Evolutionary conservation across 2,797 vertebrate genomes (phyloP).

Genomic region (Enteromius radiatus): DNA sequence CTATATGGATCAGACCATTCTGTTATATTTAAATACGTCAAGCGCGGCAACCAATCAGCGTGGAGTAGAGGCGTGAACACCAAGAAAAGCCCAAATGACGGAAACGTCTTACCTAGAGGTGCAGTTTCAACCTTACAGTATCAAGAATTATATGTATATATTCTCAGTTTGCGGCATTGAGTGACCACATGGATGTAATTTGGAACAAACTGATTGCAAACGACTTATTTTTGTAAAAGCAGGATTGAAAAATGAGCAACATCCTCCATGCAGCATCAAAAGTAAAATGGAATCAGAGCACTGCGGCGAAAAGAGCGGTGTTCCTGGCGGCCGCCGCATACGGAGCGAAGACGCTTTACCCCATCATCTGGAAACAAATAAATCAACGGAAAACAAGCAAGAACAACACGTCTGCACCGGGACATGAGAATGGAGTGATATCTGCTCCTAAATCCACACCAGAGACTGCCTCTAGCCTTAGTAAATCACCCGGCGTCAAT

Average conservation of each 20-base stretch:
- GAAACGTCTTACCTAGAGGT: conserved; percentile 70
- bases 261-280: conserved; percentile 82
- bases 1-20: conserved; percentile 19
- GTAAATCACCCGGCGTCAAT: conserved; percentile 83
- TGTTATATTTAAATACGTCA: conserved; percentile 52
- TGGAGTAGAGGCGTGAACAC: conserved; percentile 62
- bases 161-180: neutral
- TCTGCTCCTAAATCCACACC: conserved; percentile 50
- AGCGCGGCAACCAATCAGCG: conserved; percentile 57
- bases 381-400: conserved; percentile 52
- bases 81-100: conserved; percentile 58
- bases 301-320: conserved; percentile 84
- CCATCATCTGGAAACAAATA: conserved; percentile 81
- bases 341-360: conserved; percentile 85
- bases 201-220: conserved; percentile 30
- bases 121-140: conserved; percentile 47
- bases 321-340: conserved; percentile 88
- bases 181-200: conserved; percentile 65
- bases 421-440: conserved; percentile 70
- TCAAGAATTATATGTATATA: conserved; percentile 24
- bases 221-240: conserved; percentile 7
- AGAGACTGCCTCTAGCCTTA: conserved; percentile 39
- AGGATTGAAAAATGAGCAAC: conserved; percentile 77
- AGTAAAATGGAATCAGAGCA: conserved; percentile 82
- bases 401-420: conserved; percentile 38